Conservation (phyloP, 2,113 vertebrate species). For the Amia ocellicauda region DNA sequence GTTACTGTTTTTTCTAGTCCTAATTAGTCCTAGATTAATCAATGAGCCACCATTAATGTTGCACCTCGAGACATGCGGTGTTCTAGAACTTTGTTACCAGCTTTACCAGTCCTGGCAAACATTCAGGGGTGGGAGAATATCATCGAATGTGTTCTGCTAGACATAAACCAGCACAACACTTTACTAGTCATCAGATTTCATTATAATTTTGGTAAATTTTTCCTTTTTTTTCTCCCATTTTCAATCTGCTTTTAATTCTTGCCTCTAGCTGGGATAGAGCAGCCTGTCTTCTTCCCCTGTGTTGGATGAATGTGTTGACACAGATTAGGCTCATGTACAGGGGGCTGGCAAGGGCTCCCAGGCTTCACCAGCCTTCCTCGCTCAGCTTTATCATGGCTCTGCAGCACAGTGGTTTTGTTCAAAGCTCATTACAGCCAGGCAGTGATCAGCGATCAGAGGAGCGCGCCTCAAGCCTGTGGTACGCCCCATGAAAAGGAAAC, state of each 20-base stretch:
- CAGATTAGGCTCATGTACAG: background rate
- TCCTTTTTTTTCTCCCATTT: slow-evolving; percentile 32
- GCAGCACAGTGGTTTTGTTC: background rate
- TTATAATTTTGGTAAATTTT: background rate
- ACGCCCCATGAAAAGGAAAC: slow-evolving; percentile 2
- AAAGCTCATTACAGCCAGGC: slow-evolving; percentile 8
- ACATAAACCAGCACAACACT: too few relatives aligned
- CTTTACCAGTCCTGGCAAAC: too few relatives aligned
- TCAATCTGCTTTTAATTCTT: slow-evolving; percentile 25
- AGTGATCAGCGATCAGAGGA: background rate
- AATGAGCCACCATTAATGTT: too few relatives aligned
- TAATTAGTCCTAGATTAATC: too few relatives aligned
- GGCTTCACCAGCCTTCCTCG: background rate
- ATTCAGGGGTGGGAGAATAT: too few relatives aligned
- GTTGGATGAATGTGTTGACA: background rate
- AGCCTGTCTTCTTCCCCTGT: background rate
- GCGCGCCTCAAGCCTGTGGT: background rate
- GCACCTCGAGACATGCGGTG: too few relatives aligned
- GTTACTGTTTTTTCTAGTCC: too few relatives aligned
- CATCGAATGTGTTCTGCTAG: too few relatives aligned
- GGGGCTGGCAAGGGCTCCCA: background rate
- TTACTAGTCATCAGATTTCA: too few relatives aligned
- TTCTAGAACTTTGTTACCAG: too few relatives aligned
- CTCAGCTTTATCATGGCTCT: slow-evolving; percentile 4
- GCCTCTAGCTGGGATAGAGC: background rate